Evolutionary conservation across 1,140 invertebrate species (phyloP).

Genomic region (Muscidifurax raptorellus): DNA sequence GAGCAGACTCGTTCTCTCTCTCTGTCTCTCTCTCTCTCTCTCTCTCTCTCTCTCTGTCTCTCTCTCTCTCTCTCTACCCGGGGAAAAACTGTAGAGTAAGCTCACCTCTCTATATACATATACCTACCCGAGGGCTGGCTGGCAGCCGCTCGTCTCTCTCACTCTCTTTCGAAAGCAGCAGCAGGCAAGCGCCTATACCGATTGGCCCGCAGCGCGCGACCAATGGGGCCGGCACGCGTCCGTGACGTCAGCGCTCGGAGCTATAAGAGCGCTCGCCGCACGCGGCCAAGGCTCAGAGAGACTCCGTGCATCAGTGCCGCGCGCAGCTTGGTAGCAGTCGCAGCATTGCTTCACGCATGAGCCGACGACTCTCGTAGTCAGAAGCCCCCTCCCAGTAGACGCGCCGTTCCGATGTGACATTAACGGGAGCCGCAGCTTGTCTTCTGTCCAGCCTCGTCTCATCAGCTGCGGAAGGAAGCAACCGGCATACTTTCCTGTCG

Average conservation of each 20-base stretch:
- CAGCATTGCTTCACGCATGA: background rate
- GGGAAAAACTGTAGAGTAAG: background rate
- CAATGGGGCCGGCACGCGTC: conserved; percentile 59
- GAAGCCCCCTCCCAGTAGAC: background rate
- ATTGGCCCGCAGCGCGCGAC: conserved; percentile 52
- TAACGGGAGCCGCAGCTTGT: background rate
- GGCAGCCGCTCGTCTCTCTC: background rate
- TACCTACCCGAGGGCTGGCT: no score
- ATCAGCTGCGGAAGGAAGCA: background rate
- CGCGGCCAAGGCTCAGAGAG: conserved; percentile 63
- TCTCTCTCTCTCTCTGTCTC: no score
- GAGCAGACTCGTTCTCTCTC: no score
- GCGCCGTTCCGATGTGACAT: conserved; percentile 24
- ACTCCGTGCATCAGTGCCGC: background rate
- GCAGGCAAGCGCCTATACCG: conserved; percentile 36
- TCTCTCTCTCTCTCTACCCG: background rate
- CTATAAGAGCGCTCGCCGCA: conserved; percentile 76
- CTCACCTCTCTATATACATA: background rate
- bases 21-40: no score
- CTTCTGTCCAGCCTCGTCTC: conserved; percentile 2
- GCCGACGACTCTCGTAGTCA: background rate
- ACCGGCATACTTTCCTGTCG: background rate
- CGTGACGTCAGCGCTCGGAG: conserved; percentile 70
- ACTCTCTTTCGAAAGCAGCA: conserved; percentile 13
- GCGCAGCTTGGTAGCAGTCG: background rate